Percentiles rank a stretch among this genome's conserved stretches.
Evolutionary conservation across 2,888 invertebrate species (phyloP).

Genomic region (Chloroclysta siterata): DNA sequence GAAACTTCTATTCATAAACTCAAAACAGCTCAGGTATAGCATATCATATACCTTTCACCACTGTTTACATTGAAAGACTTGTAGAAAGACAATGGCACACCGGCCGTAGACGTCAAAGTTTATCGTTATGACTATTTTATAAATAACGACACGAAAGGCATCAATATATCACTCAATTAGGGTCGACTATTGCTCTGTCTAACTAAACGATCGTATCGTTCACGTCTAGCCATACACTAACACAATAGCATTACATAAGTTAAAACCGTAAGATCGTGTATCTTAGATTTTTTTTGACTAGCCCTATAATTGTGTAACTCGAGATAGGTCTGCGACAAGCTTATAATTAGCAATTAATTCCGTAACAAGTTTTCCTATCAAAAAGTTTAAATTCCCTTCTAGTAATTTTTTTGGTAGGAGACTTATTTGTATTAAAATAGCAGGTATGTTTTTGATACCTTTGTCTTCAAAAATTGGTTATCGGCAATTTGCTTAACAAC

Average conservation of each 20-base stretch:
- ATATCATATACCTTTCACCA: background rate
- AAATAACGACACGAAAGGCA: conserved; percentile 4
- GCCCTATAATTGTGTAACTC: too few species aligned
- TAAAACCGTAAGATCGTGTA: conserved; percentile 16
- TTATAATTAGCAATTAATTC: too few species aligned
- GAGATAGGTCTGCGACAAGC: too few species aligned
- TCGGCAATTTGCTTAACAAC: too few species aligned
- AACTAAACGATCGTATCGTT: conserved; percentile 53
- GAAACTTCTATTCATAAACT: conserved; percentile 1
- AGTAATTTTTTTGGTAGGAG: too few species aligned
- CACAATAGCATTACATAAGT: conserved; percentile 55
- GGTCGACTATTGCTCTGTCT: conserved; percentile 39
- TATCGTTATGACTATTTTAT: background rate
- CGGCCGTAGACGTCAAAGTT: background rate
- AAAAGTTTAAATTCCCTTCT: too few species aligned
- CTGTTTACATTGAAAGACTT: background rate
- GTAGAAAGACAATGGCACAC: background rate
- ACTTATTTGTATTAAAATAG: too few species aligned
- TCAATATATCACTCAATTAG: conserved; percentile 39
- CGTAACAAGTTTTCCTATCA: too few species aligned
- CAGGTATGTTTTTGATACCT: too few species aligned
- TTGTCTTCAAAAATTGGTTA: too few species aligned
- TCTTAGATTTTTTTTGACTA: background rate
- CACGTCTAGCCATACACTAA: conserved; percentile 52
- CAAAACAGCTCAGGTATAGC: background rate